Conservation (phyloP, 2,797 vertebrate species). For the Lagocephalus sceleratus region DNA sequence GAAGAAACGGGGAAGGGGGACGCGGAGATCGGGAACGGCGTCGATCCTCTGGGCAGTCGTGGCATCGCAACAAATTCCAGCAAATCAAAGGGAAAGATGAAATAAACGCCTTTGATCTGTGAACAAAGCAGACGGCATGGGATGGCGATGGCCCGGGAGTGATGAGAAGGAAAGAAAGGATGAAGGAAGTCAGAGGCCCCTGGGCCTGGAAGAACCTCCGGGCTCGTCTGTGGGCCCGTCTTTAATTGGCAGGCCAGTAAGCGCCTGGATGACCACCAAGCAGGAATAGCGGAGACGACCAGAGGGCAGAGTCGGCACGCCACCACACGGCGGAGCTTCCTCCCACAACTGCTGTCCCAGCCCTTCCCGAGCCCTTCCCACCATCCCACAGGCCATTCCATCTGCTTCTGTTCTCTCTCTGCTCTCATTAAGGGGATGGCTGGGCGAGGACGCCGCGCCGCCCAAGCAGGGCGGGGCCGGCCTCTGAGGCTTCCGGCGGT, state of each 20-base stretch:
- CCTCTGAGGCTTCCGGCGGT: constrained; percentile 13
- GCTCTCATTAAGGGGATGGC: constrained; percentile 64
- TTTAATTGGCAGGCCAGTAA: constrained; percentile 78
- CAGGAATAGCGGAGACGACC: constrained; percentile 64
- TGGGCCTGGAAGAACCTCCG: constrained; percentile 54
- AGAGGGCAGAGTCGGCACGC: constrained; percentile 62
- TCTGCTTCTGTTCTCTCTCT: constrained; percentile 68
- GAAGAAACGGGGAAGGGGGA: no score
- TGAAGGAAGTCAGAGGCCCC: constrained; percentile 31
- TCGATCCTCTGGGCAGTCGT: no score
- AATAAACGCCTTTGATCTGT: constrained; percentile 14
- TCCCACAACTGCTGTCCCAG: constrained; percentile 41
- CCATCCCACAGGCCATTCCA: constrained; percentile 74
- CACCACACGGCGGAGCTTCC: constrained; percentile 70
- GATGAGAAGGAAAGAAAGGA: constrained; percentile 24
- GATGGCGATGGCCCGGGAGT: constrained; percentile 49
- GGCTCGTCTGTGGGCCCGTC: constrained; percentile 66
- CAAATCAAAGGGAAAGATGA: constrained; percentile 10
- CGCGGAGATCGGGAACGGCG: no score
- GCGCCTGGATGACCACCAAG: constrained; percentile 74
- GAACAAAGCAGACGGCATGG: constrained; percentile 47
- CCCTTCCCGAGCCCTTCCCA: constrained; percentile 63
- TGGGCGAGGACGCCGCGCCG: constrained; percentile 32
- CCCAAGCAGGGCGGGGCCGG: constrained; percentile 18
- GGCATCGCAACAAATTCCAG: no score